These are phyloP conservation scores for Gonioctena quinquepunctata DNA, from an alignment of 1,140 invertebrate genomes.

Conservation along the genomic window DNA sequence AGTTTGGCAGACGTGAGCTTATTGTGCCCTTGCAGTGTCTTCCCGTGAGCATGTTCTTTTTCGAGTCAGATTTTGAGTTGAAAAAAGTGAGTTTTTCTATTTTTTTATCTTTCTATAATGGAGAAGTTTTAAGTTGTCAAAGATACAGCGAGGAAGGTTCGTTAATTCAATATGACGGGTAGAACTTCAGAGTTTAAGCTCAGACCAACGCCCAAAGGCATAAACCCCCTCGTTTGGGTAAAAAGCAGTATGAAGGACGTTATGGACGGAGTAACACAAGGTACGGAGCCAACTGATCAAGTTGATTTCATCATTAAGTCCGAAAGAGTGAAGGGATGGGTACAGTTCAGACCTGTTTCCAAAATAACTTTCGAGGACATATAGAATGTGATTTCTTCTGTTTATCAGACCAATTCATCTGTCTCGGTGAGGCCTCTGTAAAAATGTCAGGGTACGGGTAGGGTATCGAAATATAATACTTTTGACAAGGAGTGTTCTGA, in stretches of 20 bases:
- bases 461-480: neutral
- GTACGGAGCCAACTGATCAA: neutral
- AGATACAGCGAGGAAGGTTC: neutral
- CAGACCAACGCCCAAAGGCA: neutral
- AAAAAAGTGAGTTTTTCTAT: too few relatives aligned
- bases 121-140: neutral
- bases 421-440: neutral
- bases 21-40: too few relatives aligned
- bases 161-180: neutral
- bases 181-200: neutral
- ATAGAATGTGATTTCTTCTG: too few relatives aligned
- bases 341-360: neutral
- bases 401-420: too few relatives aligned
- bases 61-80: too few relatives aligned
- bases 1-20: too few relatives aligned
- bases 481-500: slow-evolving; percentile 13
- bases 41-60: too few relatives aligned
- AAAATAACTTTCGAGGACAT: neutral
- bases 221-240: neutral
- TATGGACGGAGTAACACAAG: neutral
- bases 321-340: neutral
- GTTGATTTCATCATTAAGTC: too few relatives aligned
- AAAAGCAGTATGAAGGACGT: neutral
- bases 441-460: neutral
- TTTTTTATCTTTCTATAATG: too few relatives aligned